Evolutionary conservation across 2,113 vertebrate genomes (phyloP), one percentile per base, ranked within the genome.

Genomic region (Bambusicola thoracicus): DNA sequence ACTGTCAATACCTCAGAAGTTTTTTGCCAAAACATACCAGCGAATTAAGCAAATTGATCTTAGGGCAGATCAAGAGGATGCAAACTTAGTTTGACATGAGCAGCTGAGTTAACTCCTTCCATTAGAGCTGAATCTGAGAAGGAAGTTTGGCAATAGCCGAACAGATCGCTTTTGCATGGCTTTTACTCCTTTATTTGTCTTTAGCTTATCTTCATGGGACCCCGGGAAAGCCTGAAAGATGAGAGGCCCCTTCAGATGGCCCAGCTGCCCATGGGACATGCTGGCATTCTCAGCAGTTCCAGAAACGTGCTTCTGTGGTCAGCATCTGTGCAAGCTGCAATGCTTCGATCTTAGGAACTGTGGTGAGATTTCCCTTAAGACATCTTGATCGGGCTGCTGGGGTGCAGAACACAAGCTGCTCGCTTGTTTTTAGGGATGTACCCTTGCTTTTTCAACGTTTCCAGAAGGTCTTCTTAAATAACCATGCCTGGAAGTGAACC

Each of bases 161-260:
- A 49, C 2, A 5, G 17, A 30, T 24, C 4, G 11, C 7, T 62
- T 30, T 72, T 55, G 32, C 1, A 0, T 68, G 29, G 1, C 3
- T 49, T 81, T 69, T 18, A 16, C 16, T 58, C 6, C 6, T 32
- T 11, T 46, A 40, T 21, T 14, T 67, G 13, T 14, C 34, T 82
- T 53, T 46, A 30, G 21, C 27, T 77, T 58, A 10, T 83, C 53
- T 74, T 91, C 8, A 6, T 22, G 72, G 40, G 19, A 32, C 24
- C 43, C 27, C 27, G 25, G 34, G 81, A 36, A 38, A 85, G n/a
- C 43, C 27, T 76, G 76, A 74, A 78, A 27, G 15, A 3, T 1
- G 4, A 68, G 86, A 68, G 41, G 6, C 1, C 5, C 22, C 16
- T 56, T 69, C 44, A 6, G 70, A n/a, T 6, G 7, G 7, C 25